Conservation (phyloP, 2,113 vertebrate species). For the Carollia perspicillata region DNA sequence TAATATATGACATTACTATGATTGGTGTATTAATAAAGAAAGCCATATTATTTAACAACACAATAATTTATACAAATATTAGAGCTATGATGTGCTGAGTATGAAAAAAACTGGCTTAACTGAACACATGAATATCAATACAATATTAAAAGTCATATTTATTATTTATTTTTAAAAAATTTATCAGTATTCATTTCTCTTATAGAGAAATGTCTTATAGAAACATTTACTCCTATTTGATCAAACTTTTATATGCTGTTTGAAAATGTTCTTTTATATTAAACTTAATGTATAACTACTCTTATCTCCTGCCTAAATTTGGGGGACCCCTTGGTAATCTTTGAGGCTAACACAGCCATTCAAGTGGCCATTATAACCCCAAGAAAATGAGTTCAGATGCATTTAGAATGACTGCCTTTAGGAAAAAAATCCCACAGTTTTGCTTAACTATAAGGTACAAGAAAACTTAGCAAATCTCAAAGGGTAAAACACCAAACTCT, state of each 20-base stretch:
- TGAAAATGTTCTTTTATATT: slow-evolving; percentile 26
- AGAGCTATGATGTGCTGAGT: neutral
- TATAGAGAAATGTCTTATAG: neutral
- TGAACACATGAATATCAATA: neutral
- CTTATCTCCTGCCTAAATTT: neutral
- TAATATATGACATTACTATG: neutral
- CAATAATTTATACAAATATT: neutral
- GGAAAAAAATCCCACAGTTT: neutral
- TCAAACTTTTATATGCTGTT: neutral
- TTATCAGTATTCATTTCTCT: neutral
- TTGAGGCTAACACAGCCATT: neutral
- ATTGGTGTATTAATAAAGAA: neutral
- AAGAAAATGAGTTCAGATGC: neutral
- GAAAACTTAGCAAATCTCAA: slow-evolving; percentile 4
- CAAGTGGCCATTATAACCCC: neutral
- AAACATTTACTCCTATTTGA: neutral
- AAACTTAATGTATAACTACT: neutral
- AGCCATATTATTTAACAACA: neutral
- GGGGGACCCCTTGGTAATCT: neutral
- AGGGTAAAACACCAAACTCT: neutral
- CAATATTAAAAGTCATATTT: neutral
- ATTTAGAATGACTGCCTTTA: neutral
- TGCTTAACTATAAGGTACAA: neutral
- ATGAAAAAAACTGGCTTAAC: neutral
- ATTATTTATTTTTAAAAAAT: slow-evolving; percentile 16